Evolutionary conservation across 2,888 invertebrate genomes (phyloP).

Genomic region (Alsophila aescularia): DNA sequence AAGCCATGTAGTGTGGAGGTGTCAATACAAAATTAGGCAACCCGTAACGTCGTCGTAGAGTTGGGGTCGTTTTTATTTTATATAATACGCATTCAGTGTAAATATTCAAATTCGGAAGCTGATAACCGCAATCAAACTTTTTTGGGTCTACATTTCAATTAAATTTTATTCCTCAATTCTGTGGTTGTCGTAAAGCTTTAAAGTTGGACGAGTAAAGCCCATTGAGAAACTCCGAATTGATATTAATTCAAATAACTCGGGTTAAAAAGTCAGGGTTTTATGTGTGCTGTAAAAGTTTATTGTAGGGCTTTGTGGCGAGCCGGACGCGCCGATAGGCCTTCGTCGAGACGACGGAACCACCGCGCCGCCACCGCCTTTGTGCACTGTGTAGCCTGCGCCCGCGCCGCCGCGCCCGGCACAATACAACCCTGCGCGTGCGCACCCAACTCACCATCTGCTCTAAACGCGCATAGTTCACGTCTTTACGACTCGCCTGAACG

Average conservation of each 20-base stretch:
- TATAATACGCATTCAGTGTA: slow-evolving; percentile 69
- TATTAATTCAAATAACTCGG: slow-evolving; percentile 85
- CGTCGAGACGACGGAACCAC: slow-evolving; percentile 64
- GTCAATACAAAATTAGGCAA: slow-evolving; percentile 33
- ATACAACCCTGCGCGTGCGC: slow-evolving; percentile 50
- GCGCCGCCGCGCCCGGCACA: slow-evolving; percentile 16
- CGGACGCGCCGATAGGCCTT: slow-evolving; percentile 80
- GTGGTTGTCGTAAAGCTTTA: slow-evolving; percentile 83
- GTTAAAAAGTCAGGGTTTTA: slow-evolving; percentile 85
- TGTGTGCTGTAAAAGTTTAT: slow-evolving; percentile 83
- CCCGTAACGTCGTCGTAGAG: slow-evolving; percentile 41
- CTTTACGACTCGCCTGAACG: slow-evolving; percentile 13
- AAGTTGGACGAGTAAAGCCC: slow-evolving; percentile 84
- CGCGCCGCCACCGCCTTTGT: slow-evolving; percentile 51
- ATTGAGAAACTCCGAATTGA: slow-evolving; percentile 84
- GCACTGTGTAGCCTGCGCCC: slow-evolving; percentile 24
- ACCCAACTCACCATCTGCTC: slow-evolving; percentile 39
- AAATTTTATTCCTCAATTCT: slow-evolving; percentile 83
- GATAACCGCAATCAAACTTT: slow-evolving; percentile 82
- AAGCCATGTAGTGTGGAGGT: slow-evolving; percentile 23
- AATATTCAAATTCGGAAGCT: slow-evolving; percentile 84
- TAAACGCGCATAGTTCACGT: slow-evolving; percentile 9
- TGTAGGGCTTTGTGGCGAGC: slow-evolving; percentile 81
- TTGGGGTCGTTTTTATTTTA: slow-evolving; percentile 44
- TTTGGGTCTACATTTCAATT: slow-evolving; percentile 82